Percentiles rank a stretch among this genome's conserved stretches.
phyloP scores from a whole-genome alignment of 2,888 invertebrate genomes.

The Gandaritis pyraliata region DNA sequence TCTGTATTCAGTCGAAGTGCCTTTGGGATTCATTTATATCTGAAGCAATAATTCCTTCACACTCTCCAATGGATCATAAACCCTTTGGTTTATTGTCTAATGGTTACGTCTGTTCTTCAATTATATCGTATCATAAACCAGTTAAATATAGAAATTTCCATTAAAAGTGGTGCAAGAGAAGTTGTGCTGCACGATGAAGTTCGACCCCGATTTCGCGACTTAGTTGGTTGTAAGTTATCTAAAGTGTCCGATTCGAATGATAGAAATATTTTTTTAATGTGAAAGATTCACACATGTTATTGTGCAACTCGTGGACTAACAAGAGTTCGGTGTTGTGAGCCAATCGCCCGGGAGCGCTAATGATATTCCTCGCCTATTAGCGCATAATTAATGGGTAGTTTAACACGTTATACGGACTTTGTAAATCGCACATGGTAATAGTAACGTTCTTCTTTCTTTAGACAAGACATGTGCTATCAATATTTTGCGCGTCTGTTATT shows the following conservation, averaged over 20 bases:
- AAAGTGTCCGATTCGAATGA: constrained; percentile 12
- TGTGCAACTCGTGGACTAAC: constrained; percentile 16
- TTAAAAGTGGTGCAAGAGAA: constrained; percentile 60
- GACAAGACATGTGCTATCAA: not conserved
- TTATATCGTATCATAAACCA: constrained; percentile 61
- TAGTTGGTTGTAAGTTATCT: constrained; percentile 28
- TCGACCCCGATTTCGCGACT: constrained; percentile 50
- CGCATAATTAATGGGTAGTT: constrained; percentile 11
- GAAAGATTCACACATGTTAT: constrained; percentile 20
- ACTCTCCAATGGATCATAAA: constrained; percentile 61
- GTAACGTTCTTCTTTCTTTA: constrained; percentile 1
- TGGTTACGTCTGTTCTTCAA: constrained; percentile 67
- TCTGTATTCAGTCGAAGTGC: constrained; percentile 47
- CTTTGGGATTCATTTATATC: constrained; percentile 56
- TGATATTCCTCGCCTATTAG: constrained; percentile 27
- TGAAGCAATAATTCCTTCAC: constrained; percentile 57
- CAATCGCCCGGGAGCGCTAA: constrained; percentile 21
- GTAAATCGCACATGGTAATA: constrained; percentile 4
- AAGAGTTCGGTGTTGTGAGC: constrained; percentile 13
- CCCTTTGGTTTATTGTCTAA: constrained; percentile 62
- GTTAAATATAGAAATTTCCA: constrained; percentile 59
- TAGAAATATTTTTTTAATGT: constrained; percentile 12
- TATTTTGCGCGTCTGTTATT: not conserved
- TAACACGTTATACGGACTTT: constrained; percentile 4
- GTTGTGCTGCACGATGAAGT: constrained; percentile 49